Conservation (phyloP, 2,797 vertebrate species). For the Anomalospiza imberbis region DNA sequence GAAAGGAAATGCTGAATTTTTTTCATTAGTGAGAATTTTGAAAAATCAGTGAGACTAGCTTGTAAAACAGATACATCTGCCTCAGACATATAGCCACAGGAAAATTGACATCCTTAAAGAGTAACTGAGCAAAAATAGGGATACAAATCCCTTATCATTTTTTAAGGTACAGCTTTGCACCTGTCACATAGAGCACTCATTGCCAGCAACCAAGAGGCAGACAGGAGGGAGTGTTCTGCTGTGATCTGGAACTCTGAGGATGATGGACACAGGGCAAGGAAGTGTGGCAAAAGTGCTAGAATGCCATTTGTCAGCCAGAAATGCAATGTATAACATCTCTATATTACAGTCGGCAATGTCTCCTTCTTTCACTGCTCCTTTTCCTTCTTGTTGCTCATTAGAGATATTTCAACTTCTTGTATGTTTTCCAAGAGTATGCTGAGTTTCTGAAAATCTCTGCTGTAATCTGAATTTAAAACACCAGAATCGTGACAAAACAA, state of each 20-base stretch:
- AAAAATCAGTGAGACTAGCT: neutral
- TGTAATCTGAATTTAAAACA: neutral
- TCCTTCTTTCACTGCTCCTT: neutral
- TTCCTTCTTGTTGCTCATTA: neutral
- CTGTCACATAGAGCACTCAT: neutral
- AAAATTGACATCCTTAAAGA: neutral
- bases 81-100: neutral
- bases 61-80: neutral
- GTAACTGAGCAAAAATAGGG: neutral
- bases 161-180: neutral
- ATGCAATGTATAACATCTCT: neutral
- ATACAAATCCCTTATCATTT: neutral
- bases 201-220: neutral
- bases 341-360: neutral
- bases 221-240: neutral
- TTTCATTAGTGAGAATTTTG: neutral
- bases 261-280: neutral
- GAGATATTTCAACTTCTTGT: neutral
- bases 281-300: neutral
- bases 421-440: fast-evolving
- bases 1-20: neutral
- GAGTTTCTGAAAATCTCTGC: neutral
- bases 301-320: neutral
- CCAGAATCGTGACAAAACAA: neutral
- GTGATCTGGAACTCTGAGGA: neutral